These are phyloP conservation scores for Drosophila erecta DNA, from an alignment of 1,140 invertebrate species.

Conservation along the genomic window DNA sequence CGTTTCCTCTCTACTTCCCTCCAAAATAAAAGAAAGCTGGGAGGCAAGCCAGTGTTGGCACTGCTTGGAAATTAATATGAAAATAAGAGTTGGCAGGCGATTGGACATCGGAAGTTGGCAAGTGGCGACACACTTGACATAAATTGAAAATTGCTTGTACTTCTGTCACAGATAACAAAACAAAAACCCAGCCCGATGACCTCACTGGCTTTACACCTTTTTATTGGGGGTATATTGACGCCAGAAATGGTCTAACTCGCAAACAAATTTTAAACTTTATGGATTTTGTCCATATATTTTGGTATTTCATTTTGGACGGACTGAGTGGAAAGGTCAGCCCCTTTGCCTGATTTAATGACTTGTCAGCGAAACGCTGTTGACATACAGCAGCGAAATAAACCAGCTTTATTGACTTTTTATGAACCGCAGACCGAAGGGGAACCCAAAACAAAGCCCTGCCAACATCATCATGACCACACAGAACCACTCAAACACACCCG, in stretches of 20 bases:
- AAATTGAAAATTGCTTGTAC: conserved; percentile 2
- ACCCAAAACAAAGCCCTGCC: conserved; percentile 56
- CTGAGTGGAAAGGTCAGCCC: neutral
- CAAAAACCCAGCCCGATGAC: conserved; percentile 1
- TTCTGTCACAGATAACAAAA: neutral
- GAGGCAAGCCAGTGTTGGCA: conserved; percentile 65
- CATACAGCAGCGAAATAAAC: conserved; percentile 67
- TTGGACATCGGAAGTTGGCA: conserved; percentile 44
- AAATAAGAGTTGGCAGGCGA: conserved; percentile 58
- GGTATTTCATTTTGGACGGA: neutral
- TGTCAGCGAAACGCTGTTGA: conserved; percentile 77
- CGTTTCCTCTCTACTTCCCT: conserved; percentile 8
- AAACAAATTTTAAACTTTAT: conserved; percentile 12
- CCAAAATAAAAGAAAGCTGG: conserved; percentile 20
- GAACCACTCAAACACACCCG: conserved; percentile 38
- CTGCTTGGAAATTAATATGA: conserved; percentile 65
- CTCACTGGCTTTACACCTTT: neutral
- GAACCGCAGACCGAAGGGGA: conserved; percentile 62
- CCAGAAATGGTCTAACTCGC: neutral
- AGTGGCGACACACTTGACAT: conserved; percentile 11
- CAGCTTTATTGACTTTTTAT: conserved; percentile 79
- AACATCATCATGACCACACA: conserved; percentile 49
- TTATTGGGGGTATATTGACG: neutral
- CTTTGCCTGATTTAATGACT: conserved; percentile 68
- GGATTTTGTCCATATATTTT: conserved; percentile 3